phyloP scores from a whole-genome alignment of 1,140 invertebrate species.

The Aethina tumida region DNA sequence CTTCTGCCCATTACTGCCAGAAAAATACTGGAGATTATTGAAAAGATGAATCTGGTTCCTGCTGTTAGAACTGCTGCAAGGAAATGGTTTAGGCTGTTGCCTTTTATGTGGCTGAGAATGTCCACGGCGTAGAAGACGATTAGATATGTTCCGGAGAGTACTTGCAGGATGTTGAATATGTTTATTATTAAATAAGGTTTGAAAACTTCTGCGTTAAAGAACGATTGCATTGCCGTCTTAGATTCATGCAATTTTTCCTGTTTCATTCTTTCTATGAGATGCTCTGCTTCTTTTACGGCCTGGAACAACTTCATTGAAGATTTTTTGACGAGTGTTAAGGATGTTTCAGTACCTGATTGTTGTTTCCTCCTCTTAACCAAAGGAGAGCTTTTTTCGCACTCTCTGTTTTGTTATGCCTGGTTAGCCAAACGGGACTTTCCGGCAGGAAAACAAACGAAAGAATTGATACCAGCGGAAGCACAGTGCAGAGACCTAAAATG shows the following conservation, averaged over 20 bases:
- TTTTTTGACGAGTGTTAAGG: conserved; percentile 1
- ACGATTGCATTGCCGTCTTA: conserved; percentile 37
- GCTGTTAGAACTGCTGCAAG: conserved; percentile 56
- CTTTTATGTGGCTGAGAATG: conserved; percentile 40
- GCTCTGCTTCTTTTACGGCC: conserved; percentile 45
- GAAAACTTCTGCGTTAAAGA: conserved; percentile 45
- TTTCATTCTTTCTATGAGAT: conserved; percentile 42
- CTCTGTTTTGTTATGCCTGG: conserved; percentile 46
- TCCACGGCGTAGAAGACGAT: conserved; percentile 66
- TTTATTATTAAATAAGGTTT: conserved; percentile 63
- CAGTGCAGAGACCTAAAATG: conserved; percentile 39
- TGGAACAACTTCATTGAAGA: conserved; percentile 24
- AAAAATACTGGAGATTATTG: conserved; percentile 50
- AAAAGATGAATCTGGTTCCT: conserved; percentile 48
- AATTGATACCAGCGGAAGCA: conserved; percentile 47
- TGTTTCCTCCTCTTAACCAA: conserved; percentile 54
- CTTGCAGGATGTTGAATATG: conserved; percentile 58
- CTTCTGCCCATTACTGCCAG: conserved; percentile 52
- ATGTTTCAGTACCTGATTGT: conserved; percentile 29
- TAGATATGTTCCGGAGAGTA: conserved; percentile 60
- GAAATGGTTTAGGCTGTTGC: conserved; percentile 35
- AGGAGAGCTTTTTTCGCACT: conserved; percentile 52
- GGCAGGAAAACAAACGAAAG: conserved; percentile 51
- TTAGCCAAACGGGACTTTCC: conserved; percentile 63
- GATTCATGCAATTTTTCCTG: conserved; percentile 34